Conservation (phyloP, 1,140 invertebrate genomes). For the Drosophila grimshawi region DNA sequence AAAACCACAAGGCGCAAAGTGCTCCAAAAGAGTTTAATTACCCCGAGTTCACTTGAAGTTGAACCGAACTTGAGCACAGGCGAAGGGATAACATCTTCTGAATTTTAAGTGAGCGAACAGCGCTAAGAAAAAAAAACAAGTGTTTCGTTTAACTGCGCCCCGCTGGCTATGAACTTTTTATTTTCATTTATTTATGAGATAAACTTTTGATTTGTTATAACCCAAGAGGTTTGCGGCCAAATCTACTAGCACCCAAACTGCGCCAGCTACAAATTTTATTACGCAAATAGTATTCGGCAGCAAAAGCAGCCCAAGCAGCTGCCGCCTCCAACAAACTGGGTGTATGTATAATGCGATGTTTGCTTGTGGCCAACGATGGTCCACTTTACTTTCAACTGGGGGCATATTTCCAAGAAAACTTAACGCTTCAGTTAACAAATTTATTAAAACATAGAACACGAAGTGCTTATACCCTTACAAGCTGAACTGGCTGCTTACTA, state of each 20-base stretch:
- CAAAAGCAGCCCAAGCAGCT: conserved; percentile 12
- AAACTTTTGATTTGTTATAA: conserved; percentile 77
- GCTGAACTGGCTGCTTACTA: background rate
- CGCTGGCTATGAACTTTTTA: conserved; percentile 57
- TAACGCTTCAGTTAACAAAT: conserved; percentile 72
- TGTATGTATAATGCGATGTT: conserved; percentile 66
- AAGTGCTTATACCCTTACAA: conserved; percentile 4
- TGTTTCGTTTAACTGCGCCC: conserved; percentile 30
- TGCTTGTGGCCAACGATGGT: conserved; percentile 42
- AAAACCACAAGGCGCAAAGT: background rate
- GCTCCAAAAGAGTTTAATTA: conserved; percentile 56
- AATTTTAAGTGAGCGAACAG: conserved; percentile 24
- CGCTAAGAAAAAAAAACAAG: background rate
- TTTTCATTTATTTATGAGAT: conserved; percentile 78
- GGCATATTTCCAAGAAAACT: conserved; percentile 44
- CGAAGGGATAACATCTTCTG: conserved; percentile 34
- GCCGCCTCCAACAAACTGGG: conserved; percentile 52
- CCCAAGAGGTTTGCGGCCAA: conserved; percentile 16
- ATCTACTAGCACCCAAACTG: background rate
- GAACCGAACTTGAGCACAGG: conserved; percentile 16
- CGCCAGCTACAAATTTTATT: conserved; percentile 60
- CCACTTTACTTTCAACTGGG: conserved; percentile 1
- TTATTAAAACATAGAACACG: conserved; percentile 21
- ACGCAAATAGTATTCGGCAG: conserved; percentile 64
- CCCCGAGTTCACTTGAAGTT: conserved; percentile 31